Evolutionary conservation across 1,140 invertebrate species (phyloP), one percentile per base, ranked within the genome.

Genomic region (Temnothorax longispinosus): DNA sequence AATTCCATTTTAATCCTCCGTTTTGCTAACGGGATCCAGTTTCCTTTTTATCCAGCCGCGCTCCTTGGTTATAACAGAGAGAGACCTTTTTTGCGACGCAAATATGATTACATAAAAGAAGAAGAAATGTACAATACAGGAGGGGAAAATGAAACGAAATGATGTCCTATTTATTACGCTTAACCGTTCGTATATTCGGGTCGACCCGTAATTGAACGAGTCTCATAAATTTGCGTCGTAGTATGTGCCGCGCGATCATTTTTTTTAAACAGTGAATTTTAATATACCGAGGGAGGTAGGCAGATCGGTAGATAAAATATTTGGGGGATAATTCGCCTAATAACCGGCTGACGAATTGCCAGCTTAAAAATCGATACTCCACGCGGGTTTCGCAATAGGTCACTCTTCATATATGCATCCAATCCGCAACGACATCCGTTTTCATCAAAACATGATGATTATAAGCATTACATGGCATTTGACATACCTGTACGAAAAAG

Each of bases 1-100:
- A 89, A 87, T 56, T 78, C 41, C 74, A 47, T 76, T 87, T 84
- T 89, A 78, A 89, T 72, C 64, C 35, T 8, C 71, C 67, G 35
- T 77, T 77, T 84, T 41, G 44, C 15, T 44, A 32, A 44, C 54
- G 27, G 27, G 64, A 27, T 60, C 44, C 67, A 27, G 32, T 18
- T 87, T 67, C 64, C 78, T 56, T 72, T 72, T 69, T 56, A 41
- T 75, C 54, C 50, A 10, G 10, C 50, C 47, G 8, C 21, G 58
- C 32, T 60, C 5, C 54, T 32, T 18, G 38, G 32, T n/a, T 38
- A 11, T 50, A 77, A 74, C 15, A 60, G 56, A 71, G 47, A 71
- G 47, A 54, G 67, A 78, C 13, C 11, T 18, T 52, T 69, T 80
- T 67, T 38, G 35, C 27, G 11, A 41, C n/a, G 60, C 58, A 64